phyloP scores from a whole-genome alignment of 2,113 vertebrate species.

The Rutilus rutilus region DNA sequence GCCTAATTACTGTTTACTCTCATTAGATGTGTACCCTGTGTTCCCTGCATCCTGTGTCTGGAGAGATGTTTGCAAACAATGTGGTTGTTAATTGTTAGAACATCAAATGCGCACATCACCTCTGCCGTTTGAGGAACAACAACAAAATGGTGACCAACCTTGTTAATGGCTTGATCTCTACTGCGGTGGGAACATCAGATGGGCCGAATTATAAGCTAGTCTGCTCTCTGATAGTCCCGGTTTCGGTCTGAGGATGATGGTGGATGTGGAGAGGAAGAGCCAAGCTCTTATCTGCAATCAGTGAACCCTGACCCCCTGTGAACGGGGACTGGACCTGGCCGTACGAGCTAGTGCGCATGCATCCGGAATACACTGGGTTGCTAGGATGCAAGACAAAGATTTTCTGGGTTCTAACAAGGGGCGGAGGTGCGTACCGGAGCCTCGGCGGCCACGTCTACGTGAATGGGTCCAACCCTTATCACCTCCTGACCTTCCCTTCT shows the following conservation, averaged over 20 bases:
- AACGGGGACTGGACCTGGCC: background rate
- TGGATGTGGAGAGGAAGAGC: constrained; percentile 9
- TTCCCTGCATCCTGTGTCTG: constrained; percentile 52
- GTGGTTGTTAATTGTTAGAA: constrained; percentile 4
- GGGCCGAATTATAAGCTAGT: background rate
- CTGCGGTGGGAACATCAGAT: background rate
- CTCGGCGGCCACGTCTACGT: constrained; percentile 45
- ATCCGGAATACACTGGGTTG: constrained; percentile 67
- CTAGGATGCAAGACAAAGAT: constrained; percentile 67
- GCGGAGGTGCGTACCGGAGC: constrained; percentile 54
- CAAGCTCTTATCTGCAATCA: constrained; percentile 36
- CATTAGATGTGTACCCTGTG: constrained; percentile 49
- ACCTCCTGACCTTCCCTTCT: constrained; percentile 21
- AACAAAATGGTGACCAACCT: background rate
- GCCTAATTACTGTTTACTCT: constrained; percentile 69
- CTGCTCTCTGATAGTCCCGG: background rate
- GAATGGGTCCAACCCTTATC: constrained; percentile 49
- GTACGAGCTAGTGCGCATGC: constrained; percentile 53
- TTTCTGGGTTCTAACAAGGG: constrained; percentile 58
- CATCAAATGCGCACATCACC: constrained; percentile 4
- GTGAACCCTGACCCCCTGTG: constrained; percentile 38
- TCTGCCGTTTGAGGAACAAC: background rate
- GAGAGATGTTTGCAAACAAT: constrained; percentile 29
- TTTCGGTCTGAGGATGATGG: background rate
- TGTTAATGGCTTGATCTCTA: background rate